Percentiles rank a stretch among this genome's conserved stretches.
phyloP scores from a whole-genome alignment of 2,797 vertebrate genomes.

The Chrysocyon brachyurus region DNA sequence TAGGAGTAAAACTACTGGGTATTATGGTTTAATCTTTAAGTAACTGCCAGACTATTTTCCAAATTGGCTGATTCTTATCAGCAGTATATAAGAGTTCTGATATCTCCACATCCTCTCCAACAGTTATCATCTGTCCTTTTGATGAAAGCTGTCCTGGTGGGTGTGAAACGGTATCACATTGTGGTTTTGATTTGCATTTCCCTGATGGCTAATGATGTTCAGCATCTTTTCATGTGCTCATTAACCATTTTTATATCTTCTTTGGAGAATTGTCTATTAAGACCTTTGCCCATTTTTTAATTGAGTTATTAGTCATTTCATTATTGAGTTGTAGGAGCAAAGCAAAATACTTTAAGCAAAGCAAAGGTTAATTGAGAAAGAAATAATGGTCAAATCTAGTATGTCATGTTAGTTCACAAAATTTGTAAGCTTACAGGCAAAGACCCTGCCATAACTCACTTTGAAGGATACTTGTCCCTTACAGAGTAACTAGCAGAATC shows the following conservation, averaged over 20 bases:
- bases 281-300: slow-evolving; percentile 57
- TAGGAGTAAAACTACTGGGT: not conserved
- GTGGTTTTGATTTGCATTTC: slow-evolving; percentile 49
- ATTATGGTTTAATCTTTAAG: not conserved
- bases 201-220: not conserved
- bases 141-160: not conserved
- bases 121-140: not conserved
- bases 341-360: slow-evolving; percentile 58
- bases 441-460: not conserved
- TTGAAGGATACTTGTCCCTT: not conserved
- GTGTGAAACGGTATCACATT: not conserved
- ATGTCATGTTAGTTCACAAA: not conserved
- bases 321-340: slow-evolving; percentile 45
- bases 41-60: not conserved
- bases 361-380: slow-evolving; percentile 52
- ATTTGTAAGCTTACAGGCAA: not conserved
- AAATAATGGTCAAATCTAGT: slow-evolving; percentile 37
- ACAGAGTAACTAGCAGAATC: not conserved
- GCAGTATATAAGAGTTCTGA: not conserved
- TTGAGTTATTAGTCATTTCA: slow-evolving; percentile 55
- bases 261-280: slow-evolving; percentile 45
- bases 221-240: slow-evolving; percentile 35
- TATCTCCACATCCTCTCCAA: not conserved
- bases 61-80: not conserved
- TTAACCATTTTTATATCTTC: slow-evolving; percentile 42